phyloP scores from a whole-genome alignment of 1,140 invertebrate genomes.

The Drosophila lacertosa region DNA sequence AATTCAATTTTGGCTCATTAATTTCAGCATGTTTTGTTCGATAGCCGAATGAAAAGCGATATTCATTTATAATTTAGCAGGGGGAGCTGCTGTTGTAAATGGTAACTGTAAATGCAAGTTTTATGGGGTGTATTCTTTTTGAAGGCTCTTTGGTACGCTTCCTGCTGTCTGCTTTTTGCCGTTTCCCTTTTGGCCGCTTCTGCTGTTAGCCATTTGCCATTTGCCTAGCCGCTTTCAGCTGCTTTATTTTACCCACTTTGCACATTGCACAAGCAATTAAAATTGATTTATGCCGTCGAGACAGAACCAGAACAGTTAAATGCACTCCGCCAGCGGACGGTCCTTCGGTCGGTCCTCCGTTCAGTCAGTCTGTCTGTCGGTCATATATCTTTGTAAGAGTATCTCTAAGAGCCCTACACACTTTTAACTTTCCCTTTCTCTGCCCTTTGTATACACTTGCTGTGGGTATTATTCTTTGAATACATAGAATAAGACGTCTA shows the following conservation, averaged over 20 bases:
- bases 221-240: constrained; percentile 17
- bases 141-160: neutral
- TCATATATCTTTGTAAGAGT: constrained; percentile 57
- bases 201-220: constrained; percentile 14
- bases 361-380: constrained; percentile 7
- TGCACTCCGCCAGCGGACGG: constrained; percentile 54
- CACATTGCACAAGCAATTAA: constrained; percentile 79
- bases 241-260: constrained; percentile 63
- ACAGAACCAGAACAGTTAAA: constrained; percentile 69
- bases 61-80: neutral
- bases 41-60: constrained; percentile 3
- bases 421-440: constrained; percentile 23
- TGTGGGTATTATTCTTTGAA: too few relatives aligned
- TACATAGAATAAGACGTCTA: too few relatives aligned
- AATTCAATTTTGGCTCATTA: constrained; percentile 71
- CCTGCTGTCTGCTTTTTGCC: constrained; percentile 13
- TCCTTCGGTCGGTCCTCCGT: constrained; percentile 14
- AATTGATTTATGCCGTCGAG: constrained; percentile 79
- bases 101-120: constrained; percentile 5
- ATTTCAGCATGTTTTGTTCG: constrained; percentile 44
- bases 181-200: constrained; percentile 6
- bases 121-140: constrained; percentile 7
- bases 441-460: neutral
- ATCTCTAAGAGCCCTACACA: constrained; percentile 12
- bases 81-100: too few relatives aligned